These are phyloP conservation scores for Anableps anableps DNA, from an alignment of 2,797 vertebrate genomes.

Conservation along the genomic window DNA sequence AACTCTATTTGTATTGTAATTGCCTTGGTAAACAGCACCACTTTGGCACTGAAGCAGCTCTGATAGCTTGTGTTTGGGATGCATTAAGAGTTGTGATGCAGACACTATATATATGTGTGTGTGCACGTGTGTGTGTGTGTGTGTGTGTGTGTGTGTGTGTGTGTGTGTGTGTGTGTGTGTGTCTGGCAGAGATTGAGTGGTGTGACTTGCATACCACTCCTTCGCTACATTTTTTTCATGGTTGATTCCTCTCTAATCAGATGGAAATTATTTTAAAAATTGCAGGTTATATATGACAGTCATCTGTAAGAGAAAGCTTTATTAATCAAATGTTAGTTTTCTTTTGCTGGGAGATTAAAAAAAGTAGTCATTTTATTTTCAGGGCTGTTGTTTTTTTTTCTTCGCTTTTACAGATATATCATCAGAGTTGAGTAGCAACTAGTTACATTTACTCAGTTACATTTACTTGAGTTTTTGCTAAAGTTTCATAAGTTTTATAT, in stretches of 20 bases:
- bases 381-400: not conserved
- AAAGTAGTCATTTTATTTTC: not conserved
- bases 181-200: conserved; percentile 54
- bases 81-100: conserved; percentile 78
- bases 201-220: conserved; percentile 49
- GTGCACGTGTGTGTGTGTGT: conserved; percentile 32
- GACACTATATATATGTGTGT: conserved; percentile 50
- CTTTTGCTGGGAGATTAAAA: not conserved
- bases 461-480: too few species aligned
- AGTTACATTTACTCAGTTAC: too few species aligned
- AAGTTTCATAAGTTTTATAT: too few species aligned
- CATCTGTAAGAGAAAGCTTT: conserved; percentile 3
- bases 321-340: not conserved
- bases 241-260: conserved; percentile 48
- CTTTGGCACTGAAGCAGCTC: conserved; percentile 80
- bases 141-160: conserved; percentile 23
- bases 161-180: conserved; percentile 41
- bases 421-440: too few species aligned
- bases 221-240: conserved; percentile 36
- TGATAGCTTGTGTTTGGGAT: conserved; percentile 82
- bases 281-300: not conserved
- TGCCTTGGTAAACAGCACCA: conserved; percentile 81
- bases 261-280: conserved; percentile 37
- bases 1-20: conserved; percentile 83
- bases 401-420: not conserved